These are phyloP conservation scores for Prietella phreatophila DNA, from an alignment of 2,113 vertebrate species.

Conservation along the genomic window DNA sequence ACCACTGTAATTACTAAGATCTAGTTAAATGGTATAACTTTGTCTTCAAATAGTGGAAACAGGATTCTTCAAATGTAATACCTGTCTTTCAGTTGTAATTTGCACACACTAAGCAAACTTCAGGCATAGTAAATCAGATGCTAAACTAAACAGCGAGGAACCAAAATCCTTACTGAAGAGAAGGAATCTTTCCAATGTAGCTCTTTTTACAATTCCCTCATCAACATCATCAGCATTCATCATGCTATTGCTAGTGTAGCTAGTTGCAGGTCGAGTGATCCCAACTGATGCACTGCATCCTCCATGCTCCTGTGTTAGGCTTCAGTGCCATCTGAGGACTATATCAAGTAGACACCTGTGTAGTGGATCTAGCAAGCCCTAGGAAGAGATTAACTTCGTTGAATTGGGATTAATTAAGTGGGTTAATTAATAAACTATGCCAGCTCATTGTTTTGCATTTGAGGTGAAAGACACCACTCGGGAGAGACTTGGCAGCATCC, in stretches of 20 bases:
- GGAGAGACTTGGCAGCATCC: conserved; percentile 70
- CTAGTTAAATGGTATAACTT: neutral
- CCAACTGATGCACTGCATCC: neutral
- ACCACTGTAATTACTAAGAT: neutral
- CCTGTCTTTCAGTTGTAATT: neutral
- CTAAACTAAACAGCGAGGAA: neutral
- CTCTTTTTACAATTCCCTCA: neutral
- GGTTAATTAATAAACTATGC: conserved; percentile 67
- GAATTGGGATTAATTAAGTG: conserved; percentile 56
- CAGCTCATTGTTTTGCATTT: conserved; percentile 61
- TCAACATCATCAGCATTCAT: conserved; percentile 5
- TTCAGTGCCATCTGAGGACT: conserved; percentile 23
- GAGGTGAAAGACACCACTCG: conserved; percentile 51
- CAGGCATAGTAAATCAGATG: neutral
- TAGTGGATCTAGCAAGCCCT: conserved; percentile 52
- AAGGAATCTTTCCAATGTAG: neutral
- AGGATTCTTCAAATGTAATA: neutral
- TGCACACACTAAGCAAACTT: neutral
- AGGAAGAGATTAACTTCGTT: conserved; percentile 58
- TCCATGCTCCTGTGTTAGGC: conserved; percentile 22
- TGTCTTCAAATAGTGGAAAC: neutral
- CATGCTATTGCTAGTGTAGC: neutral
- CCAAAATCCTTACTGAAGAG: neutral
- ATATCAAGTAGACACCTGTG: conserved; percentile 44
- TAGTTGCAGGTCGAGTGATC: neutral